Percentiles rank a stretch among this genome's conserved stretches.
These are phyloP conservation scores for Arctocebus calabarensis DNA, from an alignment of 2,797 vertebrate genomes.

Conservation along the genomic window DNA sequence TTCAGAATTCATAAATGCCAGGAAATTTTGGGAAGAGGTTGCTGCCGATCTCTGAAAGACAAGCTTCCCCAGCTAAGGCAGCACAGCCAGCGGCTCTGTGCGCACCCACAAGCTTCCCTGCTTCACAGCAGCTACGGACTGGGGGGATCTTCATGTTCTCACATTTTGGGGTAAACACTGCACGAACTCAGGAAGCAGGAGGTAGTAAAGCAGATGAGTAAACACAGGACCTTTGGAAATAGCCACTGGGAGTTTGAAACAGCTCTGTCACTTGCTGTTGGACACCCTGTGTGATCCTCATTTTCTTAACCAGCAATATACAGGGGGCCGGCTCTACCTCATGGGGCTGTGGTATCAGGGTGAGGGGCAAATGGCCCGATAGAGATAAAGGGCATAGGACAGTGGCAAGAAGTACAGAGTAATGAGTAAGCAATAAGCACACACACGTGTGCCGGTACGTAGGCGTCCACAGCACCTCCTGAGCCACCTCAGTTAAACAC, in stretches of 20 bases:
- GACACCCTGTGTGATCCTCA: too few species aligned
- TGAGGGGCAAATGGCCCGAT: neutral
- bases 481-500: neutral
- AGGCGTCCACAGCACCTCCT: accelerated
- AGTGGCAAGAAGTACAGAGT: neutral
- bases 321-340: neutral
- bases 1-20: neutral
- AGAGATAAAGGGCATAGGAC: neutral
- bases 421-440: neutral
- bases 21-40: neutral
- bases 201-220: neutral
- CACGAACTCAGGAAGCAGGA: neutral
- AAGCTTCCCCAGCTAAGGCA: too few species aligned
- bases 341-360: accelerated
- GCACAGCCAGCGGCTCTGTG: neutral
- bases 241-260: neutral
- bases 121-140: neutral
- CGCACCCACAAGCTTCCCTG: neutral
- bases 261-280: neutral
- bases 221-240: neutral
- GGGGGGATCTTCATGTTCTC: neutral
- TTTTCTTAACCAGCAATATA: neutral
- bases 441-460: accelerated
- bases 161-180: neutral
- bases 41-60: neutral